phyloP scores from a whole-genome alignment of 2,888 invertebrate genomes.

The Pandemis heparana region DNA sequence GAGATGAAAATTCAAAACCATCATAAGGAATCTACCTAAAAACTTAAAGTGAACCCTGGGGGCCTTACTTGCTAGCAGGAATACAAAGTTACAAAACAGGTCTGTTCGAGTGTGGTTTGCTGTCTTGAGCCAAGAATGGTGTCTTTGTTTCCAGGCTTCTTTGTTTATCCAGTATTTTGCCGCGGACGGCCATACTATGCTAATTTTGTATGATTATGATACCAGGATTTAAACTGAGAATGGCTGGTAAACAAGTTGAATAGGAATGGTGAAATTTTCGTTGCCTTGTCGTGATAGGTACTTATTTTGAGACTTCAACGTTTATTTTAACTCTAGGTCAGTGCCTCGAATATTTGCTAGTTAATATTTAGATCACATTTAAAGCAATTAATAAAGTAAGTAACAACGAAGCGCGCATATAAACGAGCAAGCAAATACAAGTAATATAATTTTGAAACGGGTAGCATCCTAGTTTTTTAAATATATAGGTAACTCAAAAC shows the following conservation, averaged over 20 bases:
- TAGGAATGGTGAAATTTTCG: neutral
- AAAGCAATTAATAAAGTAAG: no score
- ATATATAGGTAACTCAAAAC: no score
- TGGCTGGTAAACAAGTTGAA: neutral
- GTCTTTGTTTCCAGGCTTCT: neutral
- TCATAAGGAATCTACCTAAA: neutral
- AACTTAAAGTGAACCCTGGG: neutral
- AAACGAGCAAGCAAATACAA: no score
- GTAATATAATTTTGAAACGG: no score
- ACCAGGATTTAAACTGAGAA: neutral
- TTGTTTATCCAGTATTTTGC: neutral
- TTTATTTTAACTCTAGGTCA: no score
- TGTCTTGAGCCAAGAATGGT: neutral
- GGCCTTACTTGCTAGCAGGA: neutral
- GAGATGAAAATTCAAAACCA: neutral
- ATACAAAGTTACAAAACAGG: neutral
- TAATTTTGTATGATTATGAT: slow-evolving; percentile 1
- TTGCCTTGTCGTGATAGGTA: neutral
- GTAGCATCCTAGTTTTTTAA: no score
- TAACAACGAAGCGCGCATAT: no score
- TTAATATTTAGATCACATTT: no score
- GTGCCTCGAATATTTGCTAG: no score
- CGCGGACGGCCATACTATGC: neutral
- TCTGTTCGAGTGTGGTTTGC: neutral
- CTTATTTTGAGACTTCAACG: neutral